Base-by-base conservation (phyloP, 2,888 invertebrate genomes). In the Cheilosia urbana region DNA sequence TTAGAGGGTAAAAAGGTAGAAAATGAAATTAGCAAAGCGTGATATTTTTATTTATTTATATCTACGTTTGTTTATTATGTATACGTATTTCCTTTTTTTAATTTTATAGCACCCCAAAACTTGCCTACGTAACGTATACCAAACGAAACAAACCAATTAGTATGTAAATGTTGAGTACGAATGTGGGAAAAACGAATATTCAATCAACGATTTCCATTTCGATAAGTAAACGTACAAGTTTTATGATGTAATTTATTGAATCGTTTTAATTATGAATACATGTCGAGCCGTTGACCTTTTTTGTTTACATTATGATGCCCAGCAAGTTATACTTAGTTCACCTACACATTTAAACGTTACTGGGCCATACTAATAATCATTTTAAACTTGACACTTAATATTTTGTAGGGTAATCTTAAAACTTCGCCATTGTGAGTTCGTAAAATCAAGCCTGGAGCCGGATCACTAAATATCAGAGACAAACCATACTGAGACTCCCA, bases 11-110 rank as follows among this genome's bases (percentile, higher is more conserved):
- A 51, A 66, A 47, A 40, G 30, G 37, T 57, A 47, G 37, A 76
- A 53, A 60, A 51, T 17, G 37, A 45, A 69, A 71, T 58, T 66
- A 60, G 65, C 81, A 71, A 77, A 71, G 71, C 81, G 69, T 81
- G 76, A 60, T 66, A 66, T 60, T 66, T 21, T 47, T 5, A 34
- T 57, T 57, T n/a, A 42, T 34, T 73, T 15, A 15, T 65, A 34
- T 40, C 17, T 55, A n/a, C 15, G 7, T 49, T 21, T 17, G 7
- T 49, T 21, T 49, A 17, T 30, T 7, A 7, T 24, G 19, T 21
- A 5, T 13, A 17, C 49, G 24, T 2, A 45, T 69, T 69, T 57
- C 19, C 45, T 34, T 30, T 11, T 6, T 11, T 55, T 45, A 47
- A 62, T 73, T 55, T 63, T 47, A 13, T 53, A 57, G 71, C 51